Evolutionary conservation across 2,797 vertebrate species (phyloP).

Genomic region (Taenioides sp.): DNA sequence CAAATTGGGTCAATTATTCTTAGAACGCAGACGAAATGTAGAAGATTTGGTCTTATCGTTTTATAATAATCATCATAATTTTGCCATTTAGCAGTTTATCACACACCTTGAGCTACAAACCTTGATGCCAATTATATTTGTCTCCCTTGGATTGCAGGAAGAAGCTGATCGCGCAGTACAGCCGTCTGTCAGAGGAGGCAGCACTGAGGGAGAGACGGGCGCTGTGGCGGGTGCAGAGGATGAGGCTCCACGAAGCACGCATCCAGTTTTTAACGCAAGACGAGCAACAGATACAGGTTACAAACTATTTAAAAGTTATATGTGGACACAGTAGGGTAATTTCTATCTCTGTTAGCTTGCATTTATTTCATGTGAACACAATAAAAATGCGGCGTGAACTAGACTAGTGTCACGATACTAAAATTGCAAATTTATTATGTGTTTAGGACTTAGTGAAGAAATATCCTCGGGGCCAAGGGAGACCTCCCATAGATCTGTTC

Average conservation of each 20-base stretch:
- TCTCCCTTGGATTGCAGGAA: slow-evolving; percentile 73
- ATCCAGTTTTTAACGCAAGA: slow-evolving; percentile 82
- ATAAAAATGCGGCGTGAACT: neutral
- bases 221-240: slow-evolving; percentile 89
- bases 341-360: neutral
- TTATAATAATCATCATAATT: neutral
- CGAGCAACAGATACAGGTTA: slow-evolving; percentile 79
- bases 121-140: too few species aligned
- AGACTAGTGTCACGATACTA: neutral
- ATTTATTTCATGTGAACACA: neutral
- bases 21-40: too few species aligned
- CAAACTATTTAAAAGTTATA: neutral
- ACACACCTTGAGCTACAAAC: neutral
- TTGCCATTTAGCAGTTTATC: neutral
- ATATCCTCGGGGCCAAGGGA: slow-evolving; percentile 66
- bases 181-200: slow-evolving; percentile 91
- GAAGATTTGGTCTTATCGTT: too few species aligned
- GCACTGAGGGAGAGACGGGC: slow-evolving; percentile 86
- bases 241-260: slow-evolving; percentile 82
- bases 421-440: neutral
- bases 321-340: neutral
- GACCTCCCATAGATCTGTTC: slow-evolving; percentile 57
- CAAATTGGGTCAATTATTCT: too few species aligned
- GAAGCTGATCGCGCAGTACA: slow-evolving; percentile 91
- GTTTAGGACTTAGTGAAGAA: slow-evolving; percentile 81